Conservation (phyloP, 1,140 invertebrate genomes). For the Drusus annulatus region DNA sequence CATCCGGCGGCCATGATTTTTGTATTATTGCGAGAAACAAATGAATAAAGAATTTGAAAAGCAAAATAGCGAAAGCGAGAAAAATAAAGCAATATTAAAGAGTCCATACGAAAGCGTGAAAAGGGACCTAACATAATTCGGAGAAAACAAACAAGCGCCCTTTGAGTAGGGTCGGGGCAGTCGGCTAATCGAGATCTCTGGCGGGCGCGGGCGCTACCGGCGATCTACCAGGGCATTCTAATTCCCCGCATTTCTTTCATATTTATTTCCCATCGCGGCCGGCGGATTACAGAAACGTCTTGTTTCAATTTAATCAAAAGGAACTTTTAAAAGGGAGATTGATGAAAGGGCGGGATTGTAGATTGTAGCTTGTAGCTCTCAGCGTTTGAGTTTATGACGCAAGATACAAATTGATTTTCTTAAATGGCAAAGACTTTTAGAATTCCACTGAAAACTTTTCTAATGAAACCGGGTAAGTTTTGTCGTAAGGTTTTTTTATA, state of each 20-base stretch:
- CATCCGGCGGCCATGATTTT: neutral
- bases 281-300: neutral
- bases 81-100: conserved; percentile 25
- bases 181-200: conserved; percentile 21
- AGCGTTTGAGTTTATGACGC: neutral
- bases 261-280: conserved; percentile 11
- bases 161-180: conserved; percentile 7
- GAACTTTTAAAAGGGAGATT: neutral
- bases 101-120: conserved; percentile 10
- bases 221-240: conserved; percentile 9
- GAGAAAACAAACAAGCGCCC: conserved; percentile 29
- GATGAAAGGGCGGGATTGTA: neutral
- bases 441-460: too few species aligned
- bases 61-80: neutral
- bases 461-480: too few species aligned
- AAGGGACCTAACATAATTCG: conserved; percentile 17
- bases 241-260: conserved; percentile 3
- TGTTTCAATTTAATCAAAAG: conserved; percentile 17
- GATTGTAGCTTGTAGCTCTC: neutral
- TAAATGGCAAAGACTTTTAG: too few species aligned
- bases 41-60: neutral
- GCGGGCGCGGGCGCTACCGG: neutral
- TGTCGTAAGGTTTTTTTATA: too few species aligned
- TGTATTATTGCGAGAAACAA: neutral
- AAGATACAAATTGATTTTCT: neutral